These are phyloP conservation scores for Cryptoprocta ferox DNA, from an alignment of 2,797 vertebrate genomes.

Conservation along the genomic window DNA sequence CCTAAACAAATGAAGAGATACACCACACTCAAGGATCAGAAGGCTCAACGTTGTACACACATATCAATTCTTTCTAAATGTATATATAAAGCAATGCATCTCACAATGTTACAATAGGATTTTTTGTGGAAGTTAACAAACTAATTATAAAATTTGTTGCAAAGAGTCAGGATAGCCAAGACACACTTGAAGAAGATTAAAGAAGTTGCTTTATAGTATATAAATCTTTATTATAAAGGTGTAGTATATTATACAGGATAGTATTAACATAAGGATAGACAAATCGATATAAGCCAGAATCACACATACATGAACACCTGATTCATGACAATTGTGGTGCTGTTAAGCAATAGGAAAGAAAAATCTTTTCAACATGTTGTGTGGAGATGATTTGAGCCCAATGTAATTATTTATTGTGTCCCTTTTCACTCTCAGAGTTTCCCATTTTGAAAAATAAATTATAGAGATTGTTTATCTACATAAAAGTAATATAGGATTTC, in stretches of 20 bases:
- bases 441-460: neutral
- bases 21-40: neutral
- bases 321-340: neutral
- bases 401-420: neutral
- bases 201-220: neutral
- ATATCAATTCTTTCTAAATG: neutral
- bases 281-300: neutral
- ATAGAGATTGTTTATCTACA: neutral
- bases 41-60: neutral
- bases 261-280: neutral
- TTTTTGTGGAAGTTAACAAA: neutral
- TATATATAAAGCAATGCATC: neutral
- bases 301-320: neutral
- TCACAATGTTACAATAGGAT: neutral
- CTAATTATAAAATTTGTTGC: neutral
- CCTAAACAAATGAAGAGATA: neutral
- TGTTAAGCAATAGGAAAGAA: neutral
- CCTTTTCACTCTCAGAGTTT: neutral
- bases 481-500: neutral
- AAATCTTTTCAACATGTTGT: neutral
- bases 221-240: neutral
- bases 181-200: neutral
- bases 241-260: neutral
- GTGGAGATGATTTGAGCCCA: neutral
- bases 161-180: neutral